Percentiles rank a stretch among this genome's conserved stretches.
These are phyloP conservation scores for Conistra vaccinii DNA, from an alignment of 2,888 invertebrate species.

Conservation along the genomic window DNA sequence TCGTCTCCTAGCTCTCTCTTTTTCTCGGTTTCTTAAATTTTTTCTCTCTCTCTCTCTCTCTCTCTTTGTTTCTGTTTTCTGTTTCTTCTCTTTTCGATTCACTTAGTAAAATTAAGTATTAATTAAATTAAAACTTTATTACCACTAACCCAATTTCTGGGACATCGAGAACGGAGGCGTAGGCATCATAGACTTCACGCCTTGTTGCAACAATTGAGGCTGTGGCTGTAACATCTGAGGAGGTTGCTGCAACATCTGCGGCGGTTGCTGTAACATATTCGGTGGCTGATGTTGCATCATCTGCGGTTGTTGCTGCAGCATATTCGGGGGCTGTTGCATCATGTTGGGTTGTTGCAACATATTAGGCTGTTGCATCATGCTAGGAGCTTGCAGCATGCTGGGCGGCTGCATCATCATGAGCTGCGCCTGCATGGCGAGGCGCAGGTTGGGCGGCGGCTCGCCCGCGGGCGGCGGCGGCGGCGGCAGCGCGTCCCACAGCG, in stretches of 20 bases:
- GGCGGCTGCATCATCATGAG: slow-evolving; percentile 47
- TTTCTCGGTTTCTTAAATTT: no score
- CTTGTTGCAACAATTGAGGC: slow-evolving; percentile 34
- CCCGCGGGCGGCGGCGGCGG: slow-evolving; percentile 88
- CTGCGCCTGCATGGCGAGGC: slow-evolving; percentile 30
- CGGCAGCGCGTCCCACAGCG: slow-evolving; percentile 89
- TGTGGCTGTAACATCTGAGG: slow-evolving; percentile 43
- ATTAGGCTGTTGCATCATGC: slow-evolving; percentile 43
- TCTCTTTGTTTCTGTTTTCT: no score
- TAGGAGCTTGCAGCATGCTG: slow-evolving; percentile 47
- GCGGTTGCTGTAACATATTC: slow-evolving; percentile 42
- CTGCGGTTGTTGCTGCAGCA: slow-evolving; percentile 47
- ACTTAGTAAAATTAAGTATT: neutral
- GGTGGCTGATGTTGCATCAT: slow-evolving; percentile 51
- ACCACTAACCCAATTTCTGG: slow-evolving; percentile 65
- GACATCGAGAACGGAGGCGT: slow-evolving; percentile 51
- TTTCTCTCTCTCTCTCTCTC: no score
- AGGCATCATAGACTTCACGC: slow-evolving; percentile 51
- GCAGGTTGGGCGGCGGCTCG: slow-evolving; percentile 77
- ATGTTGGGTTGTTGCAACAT: slow-evolving; percentile 47
- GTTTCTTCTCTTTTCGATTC: no score
- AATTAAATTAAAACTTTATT: neutral
- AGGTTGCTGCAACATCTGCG: slow-evolving; percentile 42
- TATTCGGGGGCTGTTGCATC: slow-evolving; percentile 19
- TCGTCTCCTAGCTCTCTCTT: accelerated